Evolutionary conservation across 2,888 invertebrate species (phyloP), one percentile per base, ranked within the genome.

Genomic region (Notodonta dromedarius): DNA sequence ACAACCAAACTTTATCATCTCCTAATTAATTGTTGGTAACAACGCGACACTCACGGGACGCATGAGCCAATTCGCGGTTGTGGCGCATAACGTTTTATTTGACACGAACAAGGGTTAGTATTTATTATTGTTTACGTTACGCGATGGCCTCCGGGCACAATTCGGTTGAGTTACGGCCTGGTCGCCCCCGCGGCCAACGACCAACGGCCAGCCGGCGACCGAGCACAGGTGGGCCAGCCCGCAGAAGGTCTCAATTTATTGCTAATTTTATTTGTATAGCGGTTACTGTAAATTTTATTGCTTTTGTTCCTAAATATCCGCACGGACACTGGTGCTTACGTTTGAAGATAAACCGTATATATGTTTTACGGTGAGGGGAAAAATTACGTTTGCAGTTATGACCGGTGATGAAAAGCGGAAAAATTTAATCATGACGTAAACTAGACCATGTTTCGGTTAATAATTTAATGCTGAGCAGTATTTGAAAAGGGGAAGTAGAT

Each of bases 161-260:
- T 91, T 88, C 82, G 67, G 87, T 78, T 91, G 90, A 91, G 82
- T 91, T 91, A 92, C 89, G 73, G 80, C 82, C 73, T 79, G 88
- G 88, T 87, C 88, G 86, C 84, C 87, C 88, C 83, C 80, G 63
- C 40, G 55, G 9, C 39, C 40, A 5, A 3, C 40, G 40, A 55
- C 35, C n/a, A 35, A 5, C 16, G 32, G 35, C 55, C 56, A 73
- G 76, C 55, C 56, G 74, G 76, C 71, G 63, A 79, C 80, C 69
- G 78, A 73, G 77, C 86, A 78, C 91, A 91, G 92, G 91, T 91
- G 91, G 83, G 76, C 67, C 75, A 75, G 61, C 78, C 56, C 78
- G 69, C 80, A 82, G 83, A 83, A 85, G 82, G 84, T 85, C 86
- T 82, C 86, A 87, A 91, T 91, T 91, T 91, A 91, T 91, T 83